Conservation (phyloP, 2,113 vertebrate species). For the Xiphophorus maculatus region DNA sequence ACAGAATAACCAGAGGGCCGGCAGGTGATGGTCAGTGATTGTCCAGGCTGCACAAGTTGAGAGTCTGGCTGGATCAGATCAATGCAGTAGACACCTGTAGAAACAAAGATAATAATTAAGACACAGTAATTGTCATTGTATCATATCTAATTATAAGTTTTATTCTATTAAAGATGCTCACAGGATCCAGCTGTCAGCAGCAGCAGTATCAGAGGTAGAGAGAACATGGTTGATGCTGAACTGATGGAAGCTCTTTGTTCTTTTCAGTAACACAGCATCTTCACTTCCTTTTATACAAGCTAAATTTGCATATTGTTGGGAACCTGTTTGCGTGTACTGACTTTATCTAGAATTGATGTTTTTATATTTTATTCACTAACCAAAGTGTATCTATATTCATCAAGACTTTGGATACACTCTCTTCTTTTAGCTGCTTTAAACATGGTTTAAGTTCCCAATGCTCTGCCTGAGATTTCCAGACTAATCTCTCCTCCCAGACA, state of each 20-base stretch:
- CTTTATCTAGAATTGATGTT: neutral
- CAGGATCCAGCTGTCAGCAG: conserved; percentile 48
- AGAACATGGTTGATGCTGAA: neutral
- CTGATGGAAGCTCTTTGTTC: neutral
- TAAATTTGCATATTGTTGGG: neutral
- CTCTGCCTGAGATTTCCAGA: too few relatives aligned
- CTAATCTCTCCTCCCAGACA: too few relatives aligned
- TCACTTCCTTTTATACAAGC: neutral
- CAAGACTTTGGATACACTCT: neutral
- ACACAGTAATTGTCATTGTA: neutral
- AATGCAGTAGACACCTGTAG: neutral
- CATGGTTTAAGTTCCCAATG: too few relatives aligned
- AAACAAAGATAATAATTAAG: neutral
- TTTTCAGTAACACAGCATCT: neutral
- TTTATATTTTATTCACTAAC: too few relatives aligned
- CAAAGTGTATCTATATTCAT: neutral
- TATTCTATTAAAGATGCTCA: conserved; percentile 1
- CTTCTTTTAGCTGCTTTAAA: too few relatives aligned
- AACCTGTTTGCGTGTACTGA: neutral
- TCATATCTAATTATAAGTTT: neutral
- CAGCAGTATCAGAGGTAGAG: conserved; percentile 43
- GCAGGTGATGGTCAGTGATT: neutral
- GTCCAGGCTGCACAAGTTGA: neutral
- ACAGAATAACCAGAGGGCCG: neutral
- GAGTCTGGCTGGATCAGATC: neutral